Evolutionary conservation across 2,888 invertebrate species (phyloP), one percentile per base, ranked within the genome.

Genomic region (Labia minor): DNA sequence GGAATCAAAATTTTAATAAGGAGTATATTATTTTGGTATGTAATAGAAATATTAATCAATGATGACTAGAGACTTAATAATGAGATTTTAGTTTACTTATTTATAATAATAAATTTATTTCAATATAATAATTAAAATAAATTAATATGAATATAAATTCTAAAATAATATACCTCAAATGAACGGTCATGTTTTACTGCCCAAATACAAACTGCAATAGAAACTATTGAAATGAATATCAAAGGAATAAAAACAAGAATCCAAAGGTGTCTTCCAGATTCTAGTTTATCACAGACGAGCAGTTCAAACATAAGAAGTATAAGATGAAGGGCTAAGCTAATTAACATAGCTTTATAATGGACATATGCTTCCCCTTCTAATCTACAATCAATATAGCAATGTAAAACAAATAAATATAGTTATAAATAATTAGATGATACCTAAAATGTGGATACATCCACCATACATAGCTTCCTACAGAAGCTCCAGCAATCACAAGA

Each of bases 321-420:
- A 69, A 97, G 81, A 77, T 99, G 98, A 74, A 98, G 85, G 63
- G 95, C 92, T 72, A 96, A 83, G 70, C 94, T 95, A 76, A 98
- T 94, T 69, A 98, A 82, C 97, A 99, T 98, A 16, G 96, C 95
- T 78, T 96, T 96, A 78, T 95, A 99, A 78, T 99, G 98, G 49
- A 95, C 89, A 77, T 96, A 95, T 4, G 95, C 92, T 80, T 95
- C 94, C 71, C 93, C 93, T 81, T 97, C 97, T 73, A 94, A 81
- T 77, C 97, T 92, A 79, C 64, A 82, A 81, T 70, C 71, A 68
- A 73, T 68, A 26, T 3, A 64, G 11, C 49, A 1, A 11, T 37
- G 18, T 1, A 20, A 64, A 65, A 68, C 1, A 67, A 62, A 63
- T 37, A 10, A n/a, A 18, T n/a, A 10, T 61, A n/a, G 10, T 64